Conservation (phyloP, 2,797 vertebrate genomes). For the Myripristis murdjan region DNA sequence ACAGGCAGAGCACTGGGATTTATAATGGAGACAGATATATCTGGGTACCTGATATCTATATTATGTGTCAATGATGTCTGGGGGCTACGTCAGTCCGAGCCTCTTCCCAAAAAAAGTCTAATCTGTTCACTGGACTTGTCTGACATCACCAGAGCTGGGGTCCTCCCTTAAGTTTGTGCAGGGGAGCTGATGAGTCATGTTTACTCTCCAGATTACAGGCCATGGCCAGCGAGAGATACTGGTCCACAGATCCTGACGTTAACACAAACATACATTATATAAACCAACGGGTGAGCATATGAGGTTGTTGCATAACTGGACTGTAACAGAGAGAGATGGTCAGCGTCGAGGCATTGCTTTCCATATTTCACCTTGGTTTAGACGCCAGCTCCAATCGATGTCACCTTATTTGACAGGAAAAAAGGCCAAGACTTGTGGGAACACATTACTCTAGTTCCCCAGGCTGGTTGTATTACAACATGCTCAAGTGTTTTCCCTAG, state of each 20-base stretch:
- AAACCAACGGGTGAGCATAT: constrained; percentile 38
- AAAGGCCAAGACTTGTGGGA: neutral
- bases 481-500: too few species aligned
- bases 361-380: neutral
- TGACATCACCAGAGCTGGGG: constrained; percentile 58
- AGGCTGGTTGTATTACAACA: too few species aligned
- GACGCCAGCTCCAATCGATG: neutral
- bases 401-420: neutral
- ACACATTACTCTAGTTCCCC: neutral
- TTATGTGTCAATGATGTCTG: constrained; percentile 19
- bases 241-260: constrained; percentile 22
- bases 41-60: neutral
- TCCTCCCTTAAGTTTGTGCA: constrained; percentile 10
- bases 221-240: neutral
- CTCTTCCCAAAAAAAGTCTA: constrained; percentile 34
- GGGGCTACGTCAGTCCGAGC: constrained; percentile 23
- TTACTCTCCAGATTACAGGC: constrained; percentile 43
- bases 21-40: neutral
- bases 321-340: neutral
- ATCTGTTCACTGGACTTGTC: constrained; percentile 47
- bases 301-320: constrained; percentile 38
- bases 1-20: neutral
- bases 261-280: constrained; percentile 36
- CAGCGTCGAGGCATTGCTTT: neutral
- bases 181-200: constrained; percentile 68